A percentile compares a stretch with the other conserved stretches of the same genome.
These are phyloP conservation scores for Pharmacophagus antenor DNA, from an alignment of 2,888 invertebrate species.

Conservation along the genomic window DNA sequence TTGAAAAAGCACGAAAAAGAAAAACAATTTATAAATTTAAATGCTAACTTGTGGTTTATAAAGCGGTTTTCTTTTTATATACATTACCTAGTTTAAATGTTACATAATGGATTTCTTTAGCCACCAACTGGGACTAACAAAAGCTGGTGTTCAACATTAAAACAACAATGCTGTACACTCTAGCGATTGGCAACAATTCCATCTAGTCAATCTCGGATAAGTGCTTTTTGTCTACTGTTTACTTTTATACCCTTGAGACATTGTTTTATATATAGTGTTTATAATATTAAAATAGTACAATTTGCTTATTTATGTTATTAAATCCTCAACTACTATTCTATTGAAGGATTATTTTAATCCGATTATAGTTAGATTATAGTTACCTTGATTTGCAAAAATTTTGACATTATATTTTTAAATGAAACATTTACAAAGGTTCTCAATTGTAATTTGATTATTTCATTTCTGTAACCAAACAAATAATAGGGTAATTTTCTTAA, in stretches of 20 bases:
- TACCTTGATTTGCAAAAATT: no score
- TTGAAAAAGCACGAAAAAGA: no score
- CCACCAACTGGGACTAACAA: constrained; percentile 33
- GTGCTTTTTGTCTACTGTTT: constrained; percentile 61
- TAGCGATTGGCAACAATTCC: constrained; percentile 45
- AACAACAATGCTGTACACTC: constrained; percentile 42
- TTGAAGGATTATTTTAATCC: neutral
- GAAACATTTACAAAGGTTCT: neutral
- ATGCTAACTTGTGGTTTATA: no score
- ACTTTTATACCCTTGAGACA: constrained; percentile 57
- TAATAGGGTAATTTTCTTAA: no score
- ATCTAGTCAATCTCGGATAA: constrained; percentile 56
- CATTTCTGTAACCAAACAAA: no score
- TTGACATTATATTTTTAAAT: neutral
- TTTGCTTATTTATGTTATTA: neutral
- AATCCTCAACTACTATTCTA: neutral
- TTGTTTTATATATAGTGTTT: constrained; percentile 40
- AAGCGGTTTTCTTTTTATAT: neutral
- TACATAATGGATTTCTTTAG: constrained; percentile 13
- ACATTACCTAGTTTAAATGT: constrained; percentile 25
- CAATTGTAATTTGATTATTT: neutral
- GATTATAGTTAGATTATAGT: neutral
- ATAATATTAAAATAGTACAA: neutral
- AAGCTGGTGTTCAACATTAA: constrained; percentile 43
- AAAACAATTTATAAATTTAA: no score